Base-by-base conservation (phyloP, 2,888 invertebrate genomes). In the Orthosia gothica region DNA sequence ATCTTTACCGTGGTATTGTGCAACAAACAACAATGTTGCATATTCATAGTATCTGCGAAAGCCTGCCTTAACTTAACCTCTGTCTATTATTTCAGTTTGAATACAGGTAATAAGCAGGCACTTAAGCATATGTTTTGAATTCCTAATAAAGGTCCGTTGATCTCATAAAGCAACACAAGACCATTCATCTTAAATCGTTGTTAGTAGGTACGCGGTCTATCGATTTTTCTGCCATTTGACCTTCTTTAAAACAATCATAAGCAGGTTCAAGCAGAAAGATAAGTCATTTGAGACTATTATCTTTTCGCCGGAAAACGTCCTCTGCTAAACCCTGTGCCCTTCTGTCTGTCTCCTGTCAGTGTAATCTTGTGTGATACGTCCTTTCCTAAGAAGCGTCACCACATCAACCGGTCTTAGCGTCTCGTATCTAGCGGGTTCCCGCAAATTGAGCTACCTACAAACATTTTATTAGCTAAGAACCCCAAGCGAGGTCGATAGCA, bases 381-480 rank as follows among this genome's bases (percentile, higher is more conserved):
- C 54, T 12, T 1, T 12, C n/a, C 2, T 15, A 50, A 18, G 9
- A n/a, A 26, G 2, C 26, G 26, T 26, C 26, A 26, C 26, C 20
- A 52, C n/a, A 52, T 52, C 20, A 3, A 52, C 52, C n/a, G 16
- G n/a, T n/a, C 12, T 4, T 18, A 2, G 40, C 11, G 18, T 57
- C 23, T 32, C n/a, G 18, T n/a, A 59, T 59, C 15, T n/a, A 15
- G 13, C 40, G 13, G 7, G 13, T 45, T 5, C 45, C 57, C 40
- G n/a, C 45, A 45, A 45, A 61, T 45, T 20, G 59, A 20, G 20
- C 61, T 45, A 78, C 78, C 77, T 82, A 86, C 82, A 82, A 82
- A 84, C 83, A 80, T 88, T 90, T 87, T 86, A 89, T 84, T 85
- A 63, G 77, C 83, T 83, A 75, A 79, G 82, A 84, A 81, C 82